phyloP scores from a whole-genome alignment of 2,888 invertebrate genomes.

The Orthosia gothica region DNA sequence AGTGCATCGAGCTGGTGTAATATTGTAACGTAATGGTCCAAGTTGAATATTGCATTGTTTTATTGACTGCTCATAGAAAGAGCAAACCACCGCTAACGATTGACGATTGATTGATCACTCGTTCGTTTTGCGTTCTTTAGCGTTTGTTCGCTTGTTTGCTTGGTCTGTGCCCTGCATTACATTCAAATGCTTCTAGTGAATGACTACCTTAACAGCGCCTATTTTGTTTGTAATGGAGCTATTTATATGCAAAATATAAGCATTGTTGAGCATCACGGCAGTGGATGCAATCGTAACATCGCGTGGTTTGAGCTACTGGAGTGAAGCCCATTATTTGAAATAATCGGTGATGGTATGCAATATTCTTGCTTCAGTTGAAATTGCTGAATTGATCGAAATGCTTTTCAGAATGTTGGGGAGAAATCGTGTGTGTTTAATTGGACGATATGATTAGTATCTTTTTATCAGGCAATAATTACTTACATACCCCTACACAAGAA shows the following conservation, averaged over 20 bases:
- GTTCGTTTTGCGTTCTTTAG: not conserved
- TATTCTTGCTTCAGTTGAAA: constrained; percentile 15
- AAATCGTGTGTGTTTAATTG: constrained; percentile 5
- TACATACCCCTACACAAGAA: too few species aligned
- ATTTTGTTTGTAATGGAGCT: constrained; percentile 32
- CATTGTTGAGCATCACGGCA: constrained; percentile 28
- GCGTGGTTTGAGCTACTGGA: constrained; percentile 38
- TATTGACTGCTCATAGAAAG: too few species aligned
- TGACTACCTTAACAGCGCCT: not conserved
- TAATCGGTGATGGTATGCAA: constrained; percentile 38
- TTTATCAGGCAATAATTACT: too few species aligned
- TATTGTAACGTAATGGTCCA: too few species aligned
- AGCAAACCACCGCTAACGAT: too few species aligned
- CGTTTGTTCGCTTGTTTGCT: not conserved
- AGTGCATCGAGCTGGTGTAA: too few species aligned
- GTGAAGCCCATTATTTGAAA: constrained; percentile 34
- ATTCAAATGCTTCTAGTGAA: not conserved
- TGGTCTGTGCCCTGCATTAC: not conserved
- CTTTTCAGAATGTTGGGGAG: constrained; percentile 1
- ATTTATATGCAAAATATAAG: constrained; percentile 57
- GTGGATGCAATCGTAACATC: constrained; percentile 48
- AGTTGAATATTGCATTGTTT: too few species aligned
- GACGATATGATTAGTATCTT: not conserved
- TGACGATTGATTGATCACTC: too few species aligned
- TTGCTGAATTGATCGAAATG: constrained; percentile 27